phyloP scores from a whole-genome alignment of 1,140 invertebrate genomes.

The Maniola jurtina region DNA sequence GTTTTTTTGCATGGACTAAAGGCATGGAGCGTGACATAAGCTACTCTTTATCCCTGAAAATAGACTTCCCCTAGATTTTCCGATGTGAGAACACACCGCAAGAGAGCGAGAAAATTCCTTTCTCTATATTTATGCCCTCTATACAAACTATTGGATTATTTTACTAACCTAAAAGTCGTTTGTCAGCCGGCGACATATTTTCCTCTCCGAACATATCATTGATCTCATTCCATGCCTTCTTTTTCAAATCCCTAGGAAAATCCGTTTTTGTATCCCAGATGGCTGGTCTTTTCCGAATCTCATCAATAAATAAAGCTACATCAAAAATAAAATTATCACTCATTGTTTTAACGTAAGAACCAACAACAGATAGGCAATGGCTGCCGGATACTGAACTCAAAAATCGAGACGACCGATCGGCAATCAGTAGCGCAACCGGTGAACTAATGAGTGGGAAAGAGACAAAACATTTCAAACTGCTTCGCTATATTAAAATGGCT shows the following conservation, averaged over 20 bases:
- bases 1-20: too few relatives aligned
- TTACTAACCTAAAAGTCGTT: conserved; percentile 21
- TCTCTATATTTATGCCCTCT: too few relatives aligned
- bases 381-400: neutral
- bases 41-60: too few relatives aligned
- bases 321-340: neutral
- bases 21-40: too few relatives aligned
- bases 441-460: conserved; percentile 5
- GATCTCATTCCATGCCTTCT: conserved; percentile 19
- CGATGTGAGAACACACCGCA: too few relatives aligned
- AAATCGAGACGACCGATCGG: neutral
- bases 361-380: neutral
- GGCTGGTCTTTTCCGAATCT: conserved; percentile 18
- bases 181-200: conserved; percentile 16
- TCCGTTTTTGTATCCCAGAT: conserved; percentile 14
- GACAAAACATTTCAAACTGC: neutral
- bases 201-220: conserved; percentile 16
- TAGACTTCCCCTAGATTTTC: too few relatives aligned
- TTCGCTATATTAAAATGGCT: conserved; percentile 6
- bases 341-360: conserved; percentile 1
- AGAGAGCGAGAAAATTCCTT: too few relatives aligned
- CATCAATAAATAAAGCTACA: conserved; percentile 11
- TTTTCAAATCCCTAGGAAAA: conserved; percentile 13
- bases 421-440: conserved; percentile 14
- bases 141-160: neutral